A percentile compares a stretch with the other conserved stretches of the same genome.
phyloP scores from a whole-genome alignment of 2,113 vertebrate species.

The Trochalopteron elliotii region DNA sequence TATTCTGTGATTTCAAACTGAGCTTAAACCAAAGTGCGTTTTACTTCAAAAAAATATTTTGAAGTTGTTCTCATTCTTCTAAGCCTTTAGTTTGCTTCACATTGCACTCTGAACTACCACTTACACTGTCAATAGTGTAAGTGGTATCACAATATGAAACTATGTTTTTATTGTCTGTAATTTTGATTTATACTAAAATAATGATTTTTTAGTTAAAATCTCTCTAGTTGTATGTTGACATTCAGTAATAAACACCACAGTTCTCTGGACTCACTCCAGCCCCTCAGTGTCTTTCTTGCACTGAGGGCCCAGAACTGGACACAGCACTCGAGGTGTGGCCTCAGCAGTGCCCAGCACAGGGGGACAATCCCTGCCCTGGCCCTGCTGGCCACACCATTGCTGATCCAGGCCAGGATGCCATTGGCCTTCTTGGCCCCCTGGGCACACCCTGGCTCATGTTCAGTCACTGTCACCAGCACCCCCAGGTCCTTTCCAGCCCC shows the following conservation, averaged over 20 bases:
- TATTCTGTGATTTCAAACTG: neutral
- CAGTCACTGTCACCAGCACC: neutral
- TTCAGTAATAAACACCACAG: neutral
- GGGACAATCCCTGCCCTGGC: neutral
- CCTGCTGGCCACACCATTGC: neutral
- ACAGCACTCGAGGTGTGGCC: neutral
- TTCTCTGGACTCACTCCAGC: neutral
- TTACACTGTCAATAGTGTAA: neutral
- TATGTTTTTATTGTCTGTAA: neutral
- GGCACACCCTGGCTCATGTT: neutral
- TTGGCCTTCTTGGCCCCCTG: neutral
- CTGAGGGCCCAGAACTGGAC: neutral
- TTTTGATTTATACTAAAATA: neutral
- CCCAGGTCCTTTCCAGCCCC: neutral
- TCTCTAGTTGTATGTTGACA: neutral
- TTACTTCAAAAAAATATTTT: neutral
- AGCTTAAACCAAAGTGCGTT: neutral
- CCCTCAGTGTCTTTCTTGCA: neutral
- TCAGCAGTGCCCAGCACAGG: neutral
- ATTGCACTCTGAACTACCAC: neutral
- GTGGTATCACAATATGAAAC: neutral
- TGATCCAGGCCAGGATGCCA: neutral
- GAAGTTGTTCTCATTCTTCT: neutral
- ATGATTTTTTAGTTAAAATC: neutral
- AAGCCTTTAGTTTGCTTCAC: neutral